Evolutionary conservation across 2,113 vertebrate species (phyloP).

Genomic region (Oryzias woworae): DNA sequence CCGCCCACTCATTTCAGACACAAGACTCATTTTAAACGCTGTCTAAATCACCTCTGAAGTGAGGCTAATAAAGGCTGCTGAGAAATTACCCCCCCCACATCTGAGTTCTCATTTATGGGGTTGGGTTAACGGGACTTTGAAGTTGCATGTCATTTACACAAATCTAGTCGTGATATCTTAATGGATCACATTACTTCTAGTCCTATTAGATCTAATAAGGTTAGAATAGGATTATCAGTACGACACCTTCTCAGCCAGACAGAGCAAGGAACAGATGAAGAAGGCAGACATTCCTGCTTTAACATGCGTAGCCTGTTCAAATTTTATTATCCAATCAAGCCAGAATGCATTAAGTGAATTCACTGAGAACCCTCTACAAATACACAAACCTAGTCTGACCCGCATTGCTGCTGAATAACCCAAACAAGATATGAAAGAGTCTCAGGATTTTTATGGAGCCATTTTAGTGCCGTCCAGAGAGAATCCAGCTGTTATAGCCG

Average conservation of each 20-base stretch:
- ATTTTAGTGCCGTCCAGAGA: conserved; percentile 29
- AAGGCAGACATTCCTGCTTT: conserved; percentile 9
- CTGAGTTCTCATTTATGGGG: not conserved
- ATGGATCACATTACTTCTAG: conserved; percentile 36
- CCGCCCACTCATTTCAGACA: not conserved
- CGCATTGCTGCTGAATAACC: conserved; percentile 13
- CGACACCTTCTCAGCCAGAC: conserved; percentile 36
- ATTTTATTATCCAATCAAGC: conserved; percentile 42
- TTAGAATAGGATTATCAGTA: conserved; percentile 37
- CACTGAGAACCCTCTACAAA: not conserved
- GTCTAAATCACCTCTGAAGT: not conserved
- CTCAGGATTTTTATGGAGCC: conserved; percentile 26
- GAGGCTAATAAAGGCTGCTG: not conserved
- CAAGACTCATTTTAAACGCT: not conserved
- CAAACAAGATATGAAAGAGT: conserved; percentile 16
- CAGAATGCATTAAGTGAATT: conserved; percentile 28
- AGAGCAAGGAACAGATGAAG: not conserved
- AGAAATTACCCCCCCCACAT: not conserved
- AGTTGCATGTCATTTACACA: conserved; percentile 7
- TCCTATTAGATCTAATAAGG: conserved; percentile 40
- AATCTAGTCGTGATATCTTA: conserved; percentile 40
- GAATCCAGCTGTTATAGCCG: conserved; percentile 7
- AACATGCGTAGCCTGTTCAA: conserved; percentile 13
- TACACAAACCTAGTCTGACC: conserved; percentile 41
- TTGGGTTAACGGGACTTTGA: not conserved